Evolutionary conservation across 2,888 invertebrate genomes (phyloP).

Genomic region (Dione vanillae): DNA sequence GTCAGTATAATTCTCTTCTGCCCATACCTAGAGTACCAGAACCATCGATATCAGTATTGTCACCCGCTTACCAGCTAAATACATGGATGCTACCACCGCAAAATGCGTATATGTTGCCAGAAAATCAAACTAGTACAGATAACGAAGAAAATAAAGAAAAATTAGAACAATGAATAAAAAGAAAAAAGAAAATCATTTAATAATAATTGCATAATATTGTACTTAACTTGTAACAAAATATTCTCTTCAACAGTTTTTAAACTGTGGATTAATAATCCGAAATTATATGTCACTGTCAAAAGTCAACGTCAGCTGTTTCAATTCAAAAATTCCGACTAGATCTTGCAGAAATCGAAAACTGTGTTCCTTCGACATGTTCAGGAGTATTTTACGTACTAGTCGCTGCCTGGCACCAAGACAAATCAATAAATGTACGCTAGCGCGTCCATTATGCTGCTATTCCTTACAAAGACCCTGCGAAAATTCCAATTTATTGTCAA

Average conservation of each 20-base stretch:
- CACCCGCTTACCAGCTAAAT: constrained; percentile 63
- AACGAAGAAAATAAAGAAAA: constrained; percentile 31
- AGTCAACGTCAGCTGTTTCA: constrained; percentile 16
- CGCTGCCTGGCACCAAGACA: constrained; percentile 69
- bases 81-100: constrained; percentile 68
- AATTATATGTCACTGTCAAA: neutral
- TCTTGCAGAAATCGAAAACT: constrained; percentile 7
- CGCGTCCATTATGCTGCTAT: constrained; percentile 51
- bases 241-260: neutral
- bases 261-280: neutral
- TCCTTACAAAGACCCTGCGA: constrained; percentile 38
- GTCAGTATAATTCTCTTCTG: constrained; percentile 77
- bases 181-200: neutral
- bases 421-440: constrained; percentile 65
- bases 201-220: neutral
- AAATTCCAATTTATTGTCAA: constrained; percentile 1
- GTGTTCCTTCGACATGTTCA: constrained; percentile 60
- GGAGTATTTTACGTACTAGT: constrained; percentile 72
- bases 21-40: constrained; percentile 71
- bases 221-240: too few relatives aligned
- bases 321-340: constrained; percentile 1
- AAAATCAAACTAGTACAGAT: constrained; percentile 48
- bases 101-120: constrained; percentile 62
- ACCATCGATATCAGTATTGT: constrained; percentile 66
- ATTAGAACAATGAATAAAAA: neutral